Percentiles rank a stretch among this genome's conserved stretches.
These are phyloP conservation scores for Equus quagga DNA, from an alignment of 2,113 vertebrate species.

Conservation along the genomic window DNA sequence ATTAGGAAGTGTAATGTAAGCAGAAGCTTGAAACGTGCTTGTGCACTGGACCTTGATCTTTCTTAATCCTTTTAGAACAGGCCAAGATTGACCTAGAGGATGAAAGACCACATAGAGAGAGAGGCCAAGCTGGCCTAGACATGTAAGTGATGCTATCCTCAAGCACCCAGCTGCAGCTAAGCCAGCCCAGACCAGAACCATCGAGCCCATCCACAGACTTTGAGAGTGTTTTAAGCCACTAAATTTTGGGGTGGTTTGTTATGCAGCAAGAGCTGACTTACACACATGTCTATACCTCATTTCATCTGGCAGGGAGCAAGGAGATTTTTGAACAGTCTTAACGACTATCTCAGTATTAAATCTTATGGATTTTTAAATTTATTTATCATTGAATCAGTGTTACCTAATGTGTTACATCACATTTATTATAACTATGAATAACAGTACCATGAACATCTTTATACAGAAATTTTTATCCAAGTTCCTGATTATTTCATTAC, in stretches of 20 bases:
- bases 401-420: background rate
- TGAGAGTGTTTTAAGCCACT: background rate
- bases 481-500: conserved; percentile 46
- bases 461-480: conserved; percentile 21
- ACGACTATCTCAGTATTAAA: background rate
- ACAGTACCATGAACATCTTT: conserved; percentile 9
- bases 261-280: background rate
- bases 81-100: background rate
- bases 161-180: background rate
- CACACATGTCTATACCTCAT: background rate
- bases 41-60: background rate
- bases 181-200: background rate
- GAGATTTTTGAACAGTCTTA: background rate
- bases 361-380: background rate
- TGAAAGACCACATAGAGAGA: background rate
- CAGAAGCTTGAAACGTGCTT: background rate
- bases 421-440: conserved; percentile 46
- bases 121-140: background rate
- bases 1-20: background rate
- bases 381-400: background rate
- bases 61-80: background rate
- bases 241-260: background rate
- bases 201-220: background rate
- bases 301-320: background rate
- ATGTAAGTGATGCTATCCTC: background rate